Percentiles rank a stretch among this genome's conserved stretches.
phyloP scores from a whole-genome alignment of 1,140 invertebrate species.

The Archivesica marissinica region DNA sequence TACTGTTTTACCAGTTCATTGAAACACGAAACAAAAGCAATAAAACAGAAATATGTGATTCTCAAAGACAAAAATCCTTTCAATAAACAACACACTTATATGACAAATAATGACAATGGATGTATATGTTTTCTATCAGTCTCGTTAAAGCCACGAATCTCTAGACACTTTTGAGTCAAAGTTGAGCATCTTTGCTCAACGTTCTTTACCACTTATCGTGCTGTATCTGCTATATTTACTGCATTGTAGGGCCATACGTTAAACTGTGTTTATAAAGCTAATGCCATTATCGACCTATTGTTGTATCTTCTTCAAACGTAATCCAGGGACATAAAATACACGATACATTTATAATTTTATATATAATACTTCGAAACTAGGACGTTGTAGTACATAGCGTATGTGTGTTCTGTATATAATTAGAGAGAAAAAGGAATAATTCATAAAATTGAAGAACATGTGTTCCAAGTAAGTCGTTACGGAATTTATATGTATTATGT shows the following conservation, averaged over 20 bases:
- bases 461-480: background rate
- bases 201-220: background rate
- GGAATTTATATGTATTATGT: no score
- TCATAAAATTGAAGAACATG: no score
- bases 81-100: no score
- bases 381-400: background rate
- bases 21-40: no score
- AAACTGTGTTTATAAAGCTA: background rate
- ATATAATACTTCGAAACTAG: background rate
- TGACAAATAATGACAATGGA: no score
- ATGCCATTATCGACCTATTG: background rate
- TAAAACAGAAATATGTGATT: no score
- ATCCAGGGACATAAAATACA: background rate
- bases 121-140: background rate
- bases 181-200: background rate
- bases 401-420: no score
- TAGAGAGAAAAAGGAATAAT: no score
- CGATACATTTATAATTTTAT: background rate
- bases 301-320: background rate
- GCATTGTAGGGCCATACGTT: no score
- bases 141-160: conserved; percentile 7
- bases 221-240: background rate
- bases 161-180: background rate
- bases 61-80: no score
- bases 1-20: no score